Conservation (phyloP, 2,888 invertebrate genomes). For the Nomada ruficornis region DNA sequence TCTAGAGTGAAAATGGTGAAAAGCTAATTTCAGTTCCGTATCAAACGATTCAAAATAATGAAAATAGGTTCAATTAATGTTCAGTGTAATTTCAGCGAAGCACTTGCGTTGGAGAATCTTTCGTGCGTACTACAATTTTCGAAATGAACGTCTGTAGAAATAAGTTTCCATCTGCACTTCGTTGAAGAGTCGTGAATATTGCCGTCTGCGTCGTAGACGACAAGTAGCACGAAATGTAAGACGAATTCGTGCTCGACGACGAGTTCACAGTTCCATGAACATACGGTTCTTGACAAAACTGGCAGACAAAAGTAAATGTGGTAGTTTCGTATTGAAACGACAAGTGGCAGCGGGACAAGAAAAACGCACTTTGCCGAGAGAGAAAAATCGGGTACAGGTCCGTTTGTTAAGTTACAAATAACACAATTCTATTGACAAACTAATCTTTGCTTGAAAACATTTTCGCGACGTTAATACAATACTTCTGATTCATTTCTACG, state of each 20-base stretch:
- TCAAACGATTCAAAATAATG: background rate
- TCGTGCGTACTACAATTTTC: background rate
- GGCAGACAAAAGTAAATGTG: conserved; percentile 46
- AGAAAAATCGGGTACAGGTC: background rate
- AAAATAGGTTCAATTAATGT: background rate
- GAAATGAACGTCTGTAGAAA: conserved; percentile 19
- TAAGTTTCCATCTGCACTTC: background rate
- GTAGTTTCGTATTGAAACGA: conserved; percentile 27
- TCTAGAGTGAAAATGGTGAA: no score
- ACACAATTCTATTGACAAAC: conserved; percentile 15
- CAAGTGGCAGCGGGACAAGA: conserved; percentile 11
- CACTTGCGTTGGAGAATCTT: no score
- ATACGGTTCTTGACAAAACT: conserved; percentile 39
- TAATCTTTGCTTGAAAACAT: background rate
- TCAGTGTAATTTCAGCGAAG: background rate
- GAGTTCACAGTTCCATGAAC: conserved; percentile 66
- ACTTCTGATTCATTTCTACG: background rate
- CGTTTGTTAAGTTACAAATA: conserved; percentile 4
- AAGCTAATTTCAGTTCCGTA: no score
- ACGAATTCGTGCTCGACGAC: conserved; percentile 54
- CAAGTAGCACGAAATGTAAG: conserved; percentile 34
- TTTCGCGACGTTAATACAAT: background rate
- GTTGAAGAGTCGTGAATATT: conserved; percentile 32
- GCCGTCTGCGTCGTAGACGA: conserved; percentile 29
- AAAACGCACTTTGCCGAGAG: background rate